Evolutionary conservation across 2,888 invertebrate species (phyloP), one percentile per base, ranked within the genome.

Genomic region (Aricia artaxerxes): DNA sequence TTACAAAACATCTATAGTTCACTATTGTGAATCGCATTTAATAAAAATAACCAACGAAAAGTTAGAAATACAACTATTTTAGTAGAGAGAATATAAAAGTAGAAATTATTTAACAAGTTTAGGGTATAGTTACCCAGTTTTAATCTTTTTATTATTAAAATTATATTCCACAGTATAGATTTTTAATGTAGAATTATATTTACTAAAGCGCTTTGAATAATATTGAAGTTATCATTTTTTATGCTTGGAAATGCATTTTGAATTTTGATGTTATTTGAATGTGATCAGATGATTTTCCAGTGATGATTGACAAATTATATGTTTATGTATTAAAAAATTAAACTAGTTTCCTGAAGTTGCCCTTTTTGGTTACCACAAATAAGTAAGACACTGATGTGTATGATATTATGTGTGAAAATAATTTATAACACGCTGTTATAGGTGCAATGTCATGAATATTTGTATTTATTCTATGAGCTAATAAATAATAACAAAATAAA

Each of bases 401-500:
- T 16, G 73, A 44, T 16, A 9, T 31, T 16, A 40, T 73, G 73
- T 40, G 40, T 73, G 35, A 69, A 69, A 73, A 73, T 73, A 44
- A 44, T 73, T 73, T 73, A 73, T 44, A 44, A 24, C 73, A 11
- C 24, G 44, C 24, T 73, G 40, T 73, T 73, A 40, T n/a, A 7
- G 7, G 40, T 73, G 73, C 73, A 73, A 73, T 73, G 40, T 44
- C 3, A 13, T 73, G 16, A 40, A 73, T 73, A 73, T 73, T 73
- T 73, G 44, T 73, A 73, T 73, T 73, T 73, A 44, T 73, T 73
- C 24, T 73, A 73, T 73, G 73, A 44, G 9, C 40, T 73, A 73
- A 73, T 73, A 73, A 73, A 73, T 40, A 73, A 40, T 73, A 24
- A 73, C 44, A 40, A 73, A n/a, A 40, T 6, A 38, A 69, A 73